Evolutionary conservation across 2,888 invertebrate genomes (phyloP), one percentile per base, ranked within the genome.

Genomic region (Cordylochernes scorpioides): DNA sequence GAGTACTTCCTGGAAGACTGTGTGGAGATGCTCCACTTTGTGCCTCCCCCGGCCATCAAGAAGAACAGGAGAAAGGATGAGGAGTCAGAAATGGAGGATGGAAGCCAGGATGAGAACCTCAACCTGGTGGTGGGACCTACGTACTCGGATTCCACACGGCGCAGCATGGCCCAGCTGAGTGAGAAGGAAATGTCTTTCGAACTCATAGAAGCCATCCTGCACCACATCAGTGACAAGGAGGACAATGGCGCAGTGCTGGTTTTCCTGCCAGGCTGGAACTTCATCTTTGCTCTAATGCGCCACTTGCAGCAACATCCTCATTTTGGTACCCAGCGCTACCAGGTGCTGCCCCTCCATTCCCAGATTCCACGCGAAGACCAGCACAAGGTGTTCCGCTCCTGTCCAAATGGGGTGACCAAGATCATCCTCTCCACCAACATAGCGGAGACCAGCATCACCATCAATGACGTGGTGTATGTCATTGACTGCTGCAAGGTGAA

Each of bases 391-490:
- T 97, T 97, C 51, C 67, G 80, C 16, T 66, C 72, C 0, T 78
- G 82, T 0, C 73, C 80, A 0, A 57, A 63, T 0, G 70, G 71
- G 5, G 67, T 84, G 5, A 80, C 72, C 3, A 91, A 91, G 73
- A 73, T 94, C 31, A 94, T 97, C 45, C 56, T 97, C 10, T 73
- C 91, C 0, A 97, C 97, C 3, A 97, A 97, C 52, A 91, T 97
- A 47, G 94, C 94, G 0, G 97, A 97, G 57, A 84, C 91, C 0
- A 86, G 86, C 5, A 78, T 97, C 41, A 97, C 94, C 0, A 97
- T 97, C 42, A 77, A 97, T 53, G 97, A 97, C 49, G 84, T 97
- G 3, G 88, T 94, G 2, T 94, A 73, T 55, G 94, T 97, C 1
- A 75, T 97, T 35, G 94, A 97, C 52, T 75, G 77, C 24, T 88